Evolutionary conservation across 2,797 vertebrate genomes (phyloP).

Genomic region (Anas capensis): DNA sequence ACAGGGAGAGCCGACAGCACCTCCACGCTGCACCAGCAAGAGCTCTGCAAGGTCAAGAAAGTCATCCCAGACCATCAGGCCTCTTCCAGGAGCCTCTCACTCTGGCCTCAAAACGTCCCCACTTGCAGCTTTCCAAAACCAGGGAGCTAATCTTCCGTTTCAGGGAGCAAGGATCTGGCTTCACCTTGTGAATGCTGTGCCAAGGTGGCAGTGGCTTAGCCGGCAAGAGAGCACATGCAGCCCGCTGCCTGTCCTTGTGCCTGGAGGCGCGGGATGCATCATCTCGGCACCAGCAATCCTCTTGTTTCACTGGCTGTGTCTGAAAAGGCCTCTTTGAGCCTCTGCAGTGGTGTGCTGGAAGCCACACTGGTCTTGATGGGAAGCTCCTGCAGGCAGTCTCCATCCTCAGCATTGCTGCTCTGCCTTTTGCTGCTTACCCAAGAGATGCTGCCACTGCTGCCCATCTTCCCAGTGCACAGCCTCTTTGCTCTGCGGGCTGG

Average conservation of each 20-base stretch:
- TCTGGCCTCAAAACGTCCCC: neutral
- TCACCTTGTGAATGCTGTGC: neutral
- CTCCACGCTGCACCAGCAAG: neutral
- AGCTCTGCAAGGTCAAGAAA: neutral
- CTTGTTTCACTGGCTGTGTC: neutral
- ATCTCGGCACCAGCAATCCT: neutral
- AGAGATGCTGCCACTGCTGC: neutral
- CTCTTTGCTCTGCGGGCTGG: accelerated
- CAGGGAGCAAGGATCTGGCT: neutral
- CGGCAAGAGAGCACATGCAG: neutral
- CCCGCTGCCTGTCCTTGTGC: neutral
- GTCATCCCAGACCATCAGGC: neutral
- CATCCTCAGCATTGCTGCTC: neutral
- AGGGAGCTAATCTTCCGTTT: accelerated
- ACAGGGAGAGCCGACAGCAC: neutral
- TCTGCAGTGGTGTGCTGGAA: accelerated
- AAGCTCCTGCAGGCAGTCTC: neutral
- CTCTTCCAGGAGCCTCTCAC: neutral
- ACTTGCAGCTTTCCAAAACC: neutral
- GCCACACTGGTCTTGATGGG: accelerated
- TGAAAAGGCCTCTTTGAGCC: neutral
- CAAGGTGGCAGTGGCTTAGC: neutral
- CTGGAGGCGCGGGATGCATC: neutral
- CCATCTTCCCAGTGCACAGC: accelerated
- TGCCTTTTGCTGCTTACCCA: neutral